phyloP scores from a whole-genome alignment of 2,888 invertebrate genomes.

The Cosmopolites sordidus region DNA sequence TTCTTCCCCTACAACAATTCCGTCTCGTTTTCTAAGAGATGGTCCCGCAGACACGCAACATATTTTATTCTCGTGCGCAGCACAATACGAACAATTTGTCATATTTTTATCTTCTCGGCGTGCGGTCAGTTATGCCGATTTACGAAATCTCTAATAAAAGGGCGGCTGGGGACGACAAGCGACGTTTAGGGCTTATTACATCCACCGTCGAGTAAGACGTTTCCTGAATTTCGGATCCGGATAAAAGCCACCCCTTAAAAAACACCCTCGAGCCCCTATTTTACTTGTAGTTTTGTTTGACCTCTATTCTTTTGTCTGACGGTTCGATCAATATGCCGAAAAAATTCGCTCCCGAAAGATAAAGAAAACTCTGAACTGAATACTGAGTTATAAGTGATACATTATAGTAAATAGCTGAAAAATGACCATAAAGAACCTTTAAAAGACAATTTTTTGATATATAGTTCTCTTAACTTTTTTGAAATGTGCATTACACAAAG shows the following conservation, averaged over 20 bases:
- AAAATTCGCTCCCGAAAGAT: not conserved
- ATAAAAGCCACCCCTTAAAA: constrained; percentile 17
- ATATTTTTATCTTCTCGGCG: constrained; percentile 2
- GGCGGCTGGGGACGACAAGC: constrained; percentile 16
- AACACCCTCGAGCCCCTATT: constrained; percentile 12
- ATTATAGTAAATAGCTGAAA: too few relatives aligned
- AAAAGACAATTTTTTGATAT: too few relatives aligned
- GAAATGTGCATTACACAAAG: too few relatives aligned
- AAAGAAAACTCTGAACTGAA: too few relatives aligned
- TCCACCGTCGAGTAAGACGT: constrained; percentile 17
- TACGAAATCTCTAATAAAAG: constrained; percentile 23
- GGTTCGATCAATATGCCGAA: not conserved
- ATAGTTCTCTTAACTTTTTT: too few relatives aligned
- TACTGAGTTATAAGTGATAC: too few relatives aligned
- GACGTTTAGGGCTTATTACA: constrained; percentile 20
- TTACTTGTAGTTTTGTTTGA: constrained; percentile 13
- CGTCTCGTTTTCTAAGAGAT: too few relatives aligned
- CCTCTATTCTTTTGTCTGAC: not conserved
- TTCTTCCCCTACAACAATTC: too few relatives aligned
- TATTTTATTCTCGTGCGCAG: not conserved
- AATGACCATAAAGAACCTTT: too few relatives aligned
- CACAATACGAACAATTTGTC: constrained; percentile 1
- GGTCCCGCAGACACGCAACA: not conserved
- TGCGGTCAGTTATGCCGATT: constrained; percentile 19
- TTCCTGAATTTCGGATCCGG: constrained; percentile 17